Base-by-base conservation (phyloP, 2,113 vertebrate genomes). In the Colossoma macropomum region DNA sequence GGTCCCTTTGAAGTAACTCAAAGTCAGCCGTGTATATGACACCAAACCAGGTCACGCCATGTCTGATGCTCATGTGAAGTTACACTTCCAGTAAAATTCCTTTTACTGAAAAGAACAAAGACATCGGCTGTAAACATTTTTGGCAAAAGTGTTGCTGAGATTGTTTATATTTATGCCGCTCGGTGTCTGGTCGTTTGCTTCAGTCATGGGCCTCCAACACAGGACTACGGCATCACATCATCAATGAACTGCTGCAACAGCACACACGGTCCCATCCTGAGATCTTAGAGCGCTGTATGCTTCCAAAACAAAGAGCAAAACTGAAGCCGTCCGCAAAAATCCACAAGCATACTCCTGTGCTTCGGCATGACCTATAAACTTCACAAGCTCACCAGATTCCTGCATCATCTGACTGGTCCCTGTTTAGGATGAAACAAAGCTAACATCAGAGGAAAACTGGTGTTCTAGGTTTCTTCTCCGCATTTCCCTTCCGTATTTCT, bases 161-260 rank as follows among this genome's bases (percentile, higher is more conserved):
- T 59, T 16, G 62, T 84, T 75, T 60, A 75, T 75, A 28, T 70
- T 54, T 19, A 30, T 27, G 23, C 25, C 25, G 50, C 34, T 34
- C 17, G 0, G 41, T 75, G 30, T 65, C 41, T 60, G 13, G 28
- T 65, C 32, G 38, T 69, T 76, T 48, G 38, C 69, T 72, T 81
- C 34, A 71, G 28, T n/a, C 19, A 3, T 12, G 41, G 69, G 79
- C 56, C 38, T 73, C 79, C 56, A 41, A 73, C 56, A 63, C 38
- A 81, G 56, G 21, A 28, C 56, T 71, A 50, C 21, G 21, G 54
- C 54, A 71, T 25, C 23, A 17, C 56, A 25, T 56, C 85, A 71
- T 72, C 66, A 77, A 72, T 59, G 74, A 81, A 45, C 41, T 8
- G 48, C 62, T 62, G 77, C 82, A 66, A 66, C 59, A 45, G 30